Evolutionary conservation across 2,113 vertebrate genomes (phyloP), one percentile per base, ranked within the genome.

Genomic region (Pluvialis apricaria): DNA sequence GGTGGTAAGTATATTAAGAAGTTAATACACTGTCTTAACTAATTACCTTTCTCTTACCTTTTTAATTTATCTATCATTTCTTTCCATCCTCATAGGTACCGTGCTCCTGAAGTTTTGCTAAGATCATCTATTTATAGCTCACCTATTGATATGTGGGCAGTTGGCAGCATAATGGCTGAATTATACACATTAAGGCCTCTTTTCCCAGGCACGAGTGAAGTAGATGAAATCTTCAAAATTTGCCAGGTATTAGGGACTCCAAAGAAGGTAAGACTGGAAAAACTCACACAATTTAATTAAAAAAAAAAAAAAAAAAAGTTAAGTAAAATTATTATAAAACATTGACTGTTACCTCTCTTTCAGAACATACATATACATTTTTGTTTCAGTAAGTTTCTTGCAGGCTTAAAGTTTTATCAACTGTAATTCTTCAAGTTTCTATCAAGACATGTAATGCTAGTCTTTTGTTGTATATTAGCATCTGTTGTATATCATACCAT

Each of bases 221-320:
- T 99, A 49, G 99, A 99, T 89, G 99, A 99, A 97, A 99, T 99
- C 96, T 99, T 99, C 97, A 99, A 99, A 98, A 99, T 99, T 95
- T 99, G 99, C 98, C 99, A 99, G 98, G 99, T 99, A 17, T 97
- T 99, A 78, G 99, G 99, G 66, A 99, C 99, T 9, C 99, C 99
- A 24, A 99, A 99, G 96, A 99, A 99, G 98, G 99, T 99, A 94
- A 97, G 98, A 21, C 70, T 82, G 36, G 42, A 66, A 93, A 80
- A 49, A 21, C 6, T 62, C 22, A 62, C 2, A 19, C 31, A 61
- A 4, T 52, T 60, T 4, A 42, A 38, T 32, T 65, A 31, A 42
- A 65, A 65, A 58, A 34, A 32, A n/a, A 18, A 51, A 15, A 61
- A 57, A 75, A n/a, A n/a, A n/a, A n/a, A n/a, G 32, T 20, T 9